phyloP scores from a whole-genome alignment of 2,113 vertebrate genomes.

The Trogon melanurus region DNA sequence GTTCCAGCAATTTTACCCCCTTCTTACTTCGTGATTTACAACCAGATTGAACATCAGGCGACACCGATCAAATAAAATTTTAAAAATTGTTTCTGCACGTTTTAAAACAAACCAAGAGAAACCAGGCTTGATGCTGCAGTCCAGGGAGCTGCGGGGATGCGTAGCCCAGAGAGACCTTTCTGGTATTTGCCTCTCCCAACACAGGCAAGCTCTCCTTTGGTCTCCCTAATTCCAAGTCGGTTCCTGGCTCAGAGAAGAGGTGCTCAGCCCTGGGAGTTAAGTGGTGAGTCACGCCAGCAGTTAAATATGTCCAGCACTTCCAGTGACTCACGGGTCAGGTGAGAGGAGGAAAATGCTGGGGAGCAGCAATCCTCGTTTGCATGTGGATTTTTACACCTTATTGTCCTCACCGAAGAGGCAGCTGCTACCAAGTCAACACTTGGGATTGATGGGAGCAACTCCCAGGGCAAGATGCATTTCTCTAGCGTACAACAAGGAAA shows the following conservation, averaged over 20 bases:
- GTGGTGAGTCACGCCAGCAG: constrained; percentile 39
- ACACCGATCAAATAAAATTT: fast-evolving
- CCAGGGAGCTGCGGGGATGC: neutral
- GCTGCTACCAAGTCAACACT: neutral
- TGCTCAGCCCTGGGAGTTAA: neutral
- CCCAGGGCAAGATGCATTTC: neutral
- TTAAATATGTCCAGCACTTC: neutral
- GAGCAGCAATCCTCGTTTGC: neutral
- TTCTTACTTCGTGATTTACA: neutral
- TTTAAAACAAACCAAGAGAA: neutral
- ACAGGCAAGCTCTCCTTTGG: neutral
- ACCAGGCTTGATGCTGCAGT: neutral
- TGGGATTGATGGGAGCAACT: neutral
- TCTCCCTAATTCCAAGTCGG: neutral
- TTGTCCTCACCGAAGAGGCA: neutral
- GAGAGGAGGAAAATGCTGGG: neutral
- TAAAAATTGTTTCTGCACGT: fast-evolving
- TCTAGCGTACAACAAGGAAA: neutral
- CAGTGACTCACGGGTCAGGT: constrained; percentile 59
- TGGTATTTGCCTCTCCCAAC: neutral
- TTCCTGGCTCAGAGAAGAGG: neutral
- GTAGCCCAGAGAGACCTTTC: neutral
- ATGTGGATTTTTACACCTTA: neutral
- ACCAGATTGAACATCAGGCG: fast-evolving
- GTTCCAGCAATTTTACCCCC: neutral